Percentiles rank a stretch among this genome's conserved stretches.
Evolutionary conservation across 2,888 invertebrate species (phyloP).

Genomic region (Piscicola geometra): DNA sequence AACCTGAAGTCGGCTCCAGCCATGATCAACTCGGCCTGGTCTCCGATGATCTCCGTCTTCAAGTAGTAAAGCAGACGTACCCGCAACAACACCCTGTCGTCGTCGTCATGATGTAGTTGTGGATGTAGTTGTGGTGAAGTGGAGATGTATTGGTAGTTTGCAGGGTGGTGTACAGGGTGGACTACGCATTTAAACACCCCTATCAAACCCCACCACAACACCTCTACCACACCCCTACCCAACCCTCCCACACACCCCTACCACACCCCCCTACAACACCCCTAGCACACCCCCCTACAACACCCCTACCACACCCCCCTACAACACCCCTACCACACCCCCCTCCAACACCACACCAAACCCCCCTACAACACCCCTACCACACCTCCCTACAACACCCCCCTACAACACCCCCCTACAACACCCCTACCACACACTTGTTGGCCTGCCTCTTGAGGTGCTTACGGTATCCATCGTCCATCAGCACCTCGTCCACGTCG

Average conservation of each 20-base stretch:
- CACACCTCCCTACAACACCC: too few species aligned
- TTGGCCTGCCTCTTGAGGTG: conserved; percentile 87
- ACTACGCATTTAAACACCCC: too few species aligned
- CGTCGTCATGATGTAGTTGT: neutral
- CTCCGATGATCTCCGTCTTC: conserved; percentile 94
- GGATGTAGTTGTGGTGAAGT: neutral
- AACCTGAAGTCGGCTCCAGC: conserved; percentile 34
- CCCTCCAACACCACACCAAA: too few species aligned
- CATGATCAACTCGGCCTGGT: conserved; percentile 58
- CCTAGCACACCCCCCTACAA: too few species aligned
- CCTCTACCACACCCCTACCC: too few species aligned
- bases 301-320: too few species aligned
- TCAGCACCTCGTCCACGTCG: conserved; percentile 82
- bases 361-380: too few species aligned
- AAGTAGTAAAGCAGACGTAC: conserved; percentile 96
- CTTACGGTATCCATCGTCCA: conserved; percentile 89
- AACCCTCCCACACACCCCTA: too few species aligned
- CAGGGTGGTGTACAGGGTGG: neutral
- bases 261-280: too few species aligned
- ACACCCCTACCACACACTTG: conserved; percentile 65
- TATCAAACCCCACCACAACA: too few species aligned
- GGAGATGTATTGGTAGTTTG: neutral
- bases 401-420: too few species aligned
- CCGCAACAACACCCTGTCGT: conserved; percentile 77
- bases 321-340: too few species aligned